phyloP scores from a whole-genome alignment of 2,113 vertebrate species.

The Edolisoma coerulescens region DNA sequence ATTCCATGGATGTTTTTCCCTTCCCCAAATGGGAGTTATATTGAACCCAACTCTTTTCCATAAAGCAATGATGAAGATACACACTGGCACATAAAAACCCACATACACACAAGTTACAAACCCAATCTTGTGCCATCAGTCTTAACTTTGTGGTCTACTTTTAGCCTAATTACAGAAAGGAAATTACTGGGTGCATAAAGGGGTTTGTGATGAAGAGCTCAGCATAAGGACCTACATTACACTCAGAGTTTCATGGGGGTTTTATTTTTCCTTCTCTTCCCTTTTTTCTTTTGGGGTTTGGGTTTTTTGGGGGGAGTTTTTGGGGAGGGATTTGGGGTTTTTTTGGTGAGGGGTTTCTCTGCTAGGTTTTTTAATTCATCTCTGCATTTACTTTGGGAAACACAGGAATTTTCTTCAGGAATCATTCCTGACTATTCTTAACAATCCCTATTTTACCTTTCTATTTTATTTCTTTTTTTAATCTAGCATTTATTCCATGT shows the following conservation, averaged over 20 bases:
- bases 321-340: not conserved
- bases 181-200: not conserved
- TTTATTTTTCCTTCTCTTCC: not conserved
- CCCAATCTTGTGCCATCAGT: not conserved
- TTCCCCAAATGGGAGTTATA: not conserved
- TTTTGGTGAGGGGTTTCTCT: not conserved
- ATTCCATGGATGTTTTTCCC: not conserved
- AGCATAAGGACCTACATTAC: not conserved
- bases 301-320: not conserved
- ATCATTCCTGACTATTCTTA: not conserved
- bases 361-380: not conserved
- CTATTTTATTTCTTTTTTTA: too few relatives aligned
- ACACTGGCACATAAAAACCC: not conserved
- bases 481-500: not conserved
- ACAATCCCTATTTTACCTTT: not conserved
- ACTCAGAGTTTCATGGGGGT: fast-evolving
- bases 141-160: not conserved
- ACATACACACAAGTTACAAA: not conserved
- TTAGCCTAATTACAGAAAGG: not conserved
- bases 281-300: not conserved
- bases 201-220: not conserved
- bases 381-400: not conserved
- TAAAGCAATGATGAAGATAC: not conserved
- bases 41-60: not conserved
- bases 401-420: not conserved